A percentile compares a stretch with the other conserved stretches of the same genome.
These are phyloP conservation scores for Ascaphus truei DNA, from an alignment of 2,113 vertebrate genomes.

Conservation along the genomic window DNA sequence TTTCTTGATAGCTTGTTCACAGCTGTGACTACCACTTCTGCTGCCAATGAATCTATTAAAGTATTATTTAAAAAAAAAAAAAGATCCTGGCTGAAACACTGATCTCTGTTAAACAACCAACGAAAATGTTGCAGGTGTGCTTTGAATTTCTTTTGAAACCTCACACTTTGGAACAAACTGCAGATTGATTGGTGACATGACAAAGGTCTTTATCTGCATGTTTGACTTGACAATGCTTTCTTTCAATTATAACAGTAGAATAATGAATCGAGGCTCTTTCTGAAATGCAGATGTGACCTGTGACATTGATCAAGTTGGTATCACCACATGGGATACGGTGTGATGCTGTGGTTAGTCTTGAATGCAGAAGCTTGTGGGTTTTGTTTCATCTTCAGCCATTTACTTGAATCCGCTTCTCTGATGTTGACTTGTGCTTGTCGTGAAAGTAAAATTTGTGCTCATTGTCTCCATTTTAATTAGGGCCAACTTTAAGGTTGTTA, in stretches of 20 bases:
- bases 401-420: no score
- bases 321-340: no score
- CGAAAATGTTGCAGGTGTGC: slow-evolving; percentile 19
- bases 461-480: no score
- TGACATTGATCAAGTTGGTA: no score
- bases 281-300: slow-evolving; percentile 1
- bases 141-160: not conserved
- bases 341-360: no score
- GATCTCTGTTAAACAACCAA: not conserved
- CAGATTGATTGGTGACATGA: slow-evolving; percentile 27
- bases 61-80: slow-evolving; percentile 41
- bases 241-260: slow-evolving; percentile 17
- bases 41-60: slow-evolving; percentile 52
- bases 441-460: no score
- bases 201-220: slow-evolving; percentile 18
- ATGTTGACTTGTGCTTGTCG: no score
- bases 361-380: no score
- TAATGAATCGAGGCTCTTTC: slow-evolving; percentile 4
- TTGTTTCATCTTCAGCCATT: no score
- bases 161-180: slow-evolving; percentile 30
- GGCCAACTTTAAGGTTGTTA: no score
- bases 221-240: slow-evolving; percentile 4
- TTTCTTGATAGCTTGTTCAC: slow-evolving; percentile 56
- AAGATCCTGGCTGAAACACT: slow-evolving; percentile 22
- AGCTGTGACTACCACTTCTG: slow-evolving; percentile 62